A percentile compares a stretch with the other conserved stretches of the same genome.
phyloP scores from a whole-genome alignment of 2,888 invertebrate genomes.

The Andrena trimmerana region DNA sequence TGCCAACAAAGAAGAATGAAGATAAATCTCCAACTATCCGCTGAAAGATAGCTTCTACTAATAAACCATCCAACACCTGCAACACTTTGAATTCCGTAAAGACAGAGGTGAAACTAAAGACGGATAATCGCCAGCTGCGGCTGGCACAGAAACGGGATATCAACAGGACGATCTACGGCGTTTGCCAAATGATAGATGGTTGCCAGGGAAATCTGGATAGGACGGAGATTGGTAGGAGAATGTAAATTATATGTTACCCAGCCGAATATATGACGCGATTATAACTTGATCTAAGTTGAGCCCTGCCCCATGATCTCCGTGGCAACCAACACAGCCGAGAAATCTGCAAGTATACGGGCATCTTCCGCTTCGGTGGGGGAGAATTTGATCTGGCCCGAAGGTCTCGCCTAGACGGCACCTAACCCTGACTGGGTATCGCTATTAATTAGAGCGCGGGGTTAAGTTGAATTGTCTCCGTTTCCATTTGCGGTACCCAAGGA shows the following conservation, averaged over 20 bases:
- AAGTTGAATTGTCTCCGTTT: conserved; percentile 77
- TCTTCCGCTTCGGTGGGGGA: conserved; percentile 36
- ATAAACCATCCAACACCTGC: neutral
- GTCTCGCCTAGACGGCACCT: conserved; percentile 10
- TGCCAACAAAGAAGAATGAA: too few relatives aligned
- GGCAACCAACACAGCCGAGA: conserved; percentile 37
- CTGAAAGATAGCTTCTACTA: neutral
- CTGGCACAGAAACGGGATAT: conserved; percentile 22
- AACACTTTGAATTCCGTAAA: neutral
- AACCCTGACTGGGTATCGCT: conserved; percentile 70
- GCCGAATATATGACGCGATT: conserved; percentile 69
- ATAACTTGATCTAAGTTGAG: conserved; percentile 73
- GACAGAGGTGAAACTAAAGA: neutral
- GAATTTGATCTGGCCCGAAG: conserved; percentile 49
- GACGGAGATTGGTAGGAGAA: conserved; percentile 31
- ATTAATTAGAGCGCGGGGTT: conserved; percentile 78
- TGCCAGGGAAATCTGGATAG: conserved; percentile 38
- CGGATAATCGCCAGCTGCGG: conserved; percentile 5
- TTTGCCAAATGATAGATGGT: conserved; percentile 37
- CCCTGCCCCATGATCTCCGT: conserved; percentile 45
- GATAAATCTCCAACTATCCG: too few relatives aligned
- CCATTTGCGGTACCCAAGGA: conserved; percentile 70
- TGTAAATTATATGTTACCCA: conserved; percentile 63
- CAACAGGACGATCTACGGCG: conserved; percentile 11
- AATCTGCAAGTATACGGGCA: conserved; percentile 47